A percentile compares a stretch with the other conserved stretches of the same genome.
These are phyloP conservation scores for Drosophila bifasciata DNA, from an alignment of 1,140 invertebrate genomes.

Conservation along the genomic window DNA sequence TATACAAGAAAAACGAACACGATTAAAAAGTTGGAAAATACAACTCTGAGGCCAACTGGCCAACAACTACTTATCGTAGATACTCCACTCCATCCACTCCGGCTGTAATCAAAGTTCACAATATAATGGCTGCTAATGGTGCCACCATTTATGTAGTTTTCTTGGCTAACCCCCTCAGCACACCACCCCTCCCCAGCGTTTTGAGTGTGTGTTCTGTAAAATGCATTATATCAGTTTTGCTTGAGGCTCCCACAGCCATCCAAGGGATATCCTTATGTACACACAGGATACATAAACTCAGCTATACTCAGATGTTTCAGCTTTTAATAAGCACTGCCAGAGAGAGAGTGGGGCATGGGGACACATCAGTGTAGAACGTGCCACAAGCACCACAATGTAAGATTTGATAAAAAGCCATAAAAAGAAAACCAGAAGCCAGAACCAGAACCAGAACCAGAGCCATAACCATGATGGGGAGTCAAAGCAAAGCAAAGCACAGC, in stretches of 20 bases:
- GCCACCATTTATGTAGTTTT: not conserved
- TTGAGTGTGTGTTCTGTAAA: constrained; percentile 23
- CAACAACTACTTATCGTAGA: no score
- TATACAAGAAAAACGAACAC: no score
- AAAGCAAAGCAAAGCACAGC: constrained; percentile 6
- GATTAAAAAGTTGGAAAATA: no score
- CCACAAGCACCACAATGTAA: constrained; percentile 71
- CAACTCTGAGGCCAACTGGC: no score
- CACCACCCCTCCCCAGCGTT: constrained; percentile 3
- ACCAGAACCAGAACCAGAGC: constrained; percentile 8
- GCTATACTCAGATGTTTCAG: constrained; percentile 28
- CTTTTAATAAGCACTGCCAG: constrained; percentile 69
- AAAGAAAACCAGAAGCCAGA: constrained; percentile 33
- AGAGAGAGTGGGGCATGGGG: constrained; percentile 4
- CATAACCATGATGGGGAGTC: no score
- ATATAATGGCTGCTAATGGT: constrained; percentile 35
- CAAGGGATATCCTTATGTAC: constrained; percentile 20
- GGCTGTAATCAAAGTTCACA: constrained; percentile 19
- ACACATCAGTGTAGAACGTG: constrained; percentile 59
- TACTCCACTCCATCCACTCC: no score
- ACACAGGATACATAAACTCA: constrained; percentile 3
- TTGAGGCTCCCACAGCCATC: not conserved
- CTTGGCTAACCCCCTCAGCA: no score
- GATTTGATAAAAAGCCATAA: constrained; percentile 69
- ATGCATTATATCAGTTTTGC: constrained; percentile 50